Conservation (phyloP, 1,140 invertebrate genomes). For the Leptinotarsa lineolata region DNA sequence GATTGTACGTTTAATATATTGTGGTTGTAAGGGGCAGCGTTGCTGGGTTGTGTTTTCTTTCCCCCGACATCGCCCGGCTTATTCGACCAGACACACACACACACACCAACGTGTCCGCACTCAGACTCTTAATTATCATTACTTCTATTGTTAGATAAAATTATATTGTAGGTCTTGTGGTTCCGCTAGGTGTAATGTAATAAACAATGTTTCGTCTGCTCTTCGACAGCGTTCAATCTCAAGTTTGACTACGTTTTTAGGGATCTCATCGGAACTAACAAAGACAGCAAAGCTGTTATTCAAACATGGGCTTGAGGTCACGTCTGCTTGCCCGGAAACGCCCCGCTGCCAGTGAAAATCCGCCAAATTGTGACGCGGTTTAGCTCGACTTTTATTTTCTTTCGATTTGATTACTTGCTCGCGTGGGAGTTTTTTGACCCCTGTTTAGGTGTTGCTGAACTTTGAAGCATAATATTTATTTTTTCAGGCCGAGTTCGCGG, state of each 20-base stretch:
- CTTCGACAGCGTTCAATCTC: not conserved
- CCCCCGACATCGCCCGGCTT: constrained; percentile 24
- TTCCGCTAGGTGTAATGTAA: constrained; percentile 52
- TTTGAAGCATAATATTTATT: no score
- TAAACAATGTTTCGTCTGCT: constrained; percentile 7
- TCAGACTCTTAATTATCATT: constrained; percentile 37
- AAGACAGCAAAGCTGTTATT: not conserved
- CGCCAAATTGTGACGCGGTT: not conserved
- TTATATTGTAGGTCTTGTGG: constrained; percentile 55
- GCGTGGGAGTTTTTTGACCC: not conserved
- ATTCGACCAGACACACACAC: not conserved
- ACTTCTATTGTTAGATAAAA: constrained; percentile 54
- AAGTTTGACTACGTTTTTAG: not conserved
- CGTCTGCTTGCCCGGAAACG: no score
- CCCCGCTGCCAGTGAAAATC: not conserved
- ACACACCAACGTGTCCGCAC: not conserved
- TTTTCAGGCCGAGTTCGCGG: no score
- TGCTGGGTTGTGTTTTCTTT: constrained; percentile 43
- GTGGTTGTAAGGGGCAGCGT: constrained; percentile 46
- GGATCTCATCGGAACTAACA: constrained; percentile 3
- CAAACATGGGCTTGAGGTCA: not conserved
- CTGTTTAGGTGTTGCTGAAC: no score
- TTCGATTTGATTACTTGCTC: not conserved
- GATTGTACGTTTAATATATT: constrained; percentile 43
- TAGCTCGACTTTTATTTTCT: not conserved